These are phyloP conservation scores for Sepioteuthis lessoniana DNA, from an alignment of 2,888 invertebrate species.

Conservation along the genomic window DNA sequence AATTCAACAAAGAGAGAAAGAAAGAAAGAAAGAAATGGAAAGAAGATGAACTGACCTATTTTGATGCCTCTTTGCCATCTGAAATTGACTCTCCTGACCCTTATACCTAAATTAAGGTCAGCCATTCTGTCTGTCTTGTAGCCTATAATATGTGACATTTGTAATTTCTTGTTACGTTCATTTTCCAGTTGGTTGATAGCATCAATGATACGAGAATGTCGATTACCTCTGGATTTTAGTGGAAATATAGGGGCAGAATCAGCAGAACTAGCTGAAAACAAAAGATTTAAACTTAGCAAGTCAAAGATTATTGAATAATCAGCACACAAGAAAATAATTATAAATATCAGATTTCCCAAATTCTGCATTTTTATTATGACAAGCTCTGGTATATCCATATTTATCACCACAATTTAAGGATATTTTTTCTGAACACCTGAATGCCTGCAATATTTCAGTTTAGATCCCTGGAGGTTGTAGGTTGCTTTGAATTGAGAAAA, in stretches of 20 bases:
- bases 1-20: neutral
- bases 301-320: neutral
- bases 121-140: constrained; percentile 78
- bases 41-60: constrained; percentile 77
- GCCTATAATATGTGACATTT: constrained; percentile 80
- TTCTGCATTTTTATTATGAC: too few relatives aligned
- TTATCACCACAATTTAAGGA: too few relatives aligned
- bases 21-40: neutral
- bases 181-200: constrained; percentile 80
- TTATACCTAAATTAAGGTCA: constrained; percentile 82
- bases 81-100: constrained; percentile 87
- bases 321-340: neutral
- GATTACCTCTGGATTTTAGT: constrained; percentile 52
- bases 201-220: constrained; percentile 70
- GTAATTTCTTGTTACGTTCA: constrained; percentile 80
- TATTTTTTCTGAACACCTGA: too few relatives aligned
- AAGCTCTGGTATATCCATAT: too few relatives aligned
- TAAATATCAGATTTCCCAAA: neutral
- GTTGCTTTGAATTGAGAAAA: too few relatives aligned
- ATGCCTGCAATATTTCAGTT: too few relatives aligned
- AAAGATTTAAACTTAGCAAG: neutral
- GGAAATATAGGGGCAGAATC: constrained; percentile 48
- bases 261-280: constrained; percentile 52
- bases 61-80: constrained; percentile 95
- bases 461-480: too few relatives aligned